Evolutionary conservation across 2,888 invertebrate species (phyloP), one percentile per base, ranked within the genome.

Genomic region (Cerceris ruficornis): DNA sequence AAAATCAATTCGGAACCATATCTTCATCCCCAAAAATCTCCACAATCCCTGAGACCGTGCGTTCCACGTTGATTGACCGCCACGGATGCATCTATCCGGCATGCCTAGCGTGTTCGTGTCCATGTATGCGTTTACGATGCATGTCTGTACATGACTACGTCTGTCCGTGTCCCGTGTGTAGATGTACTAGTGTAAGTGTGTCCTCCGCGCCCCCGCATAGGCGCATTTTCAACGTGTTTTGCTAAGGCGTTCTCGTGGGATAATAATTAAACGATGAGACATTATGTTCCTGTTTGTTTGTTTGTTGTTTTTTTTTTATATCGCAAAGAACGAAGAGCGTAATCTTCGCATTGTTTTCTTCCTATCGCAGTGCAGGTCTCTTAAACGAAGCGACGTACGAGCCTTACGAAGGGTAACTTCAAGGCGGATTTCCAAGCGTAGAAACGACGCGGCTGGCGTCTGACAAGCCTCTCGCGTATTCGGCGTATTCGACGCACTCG

Each of bases 201-300:
- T 54, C 15, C 59, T 79, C 15, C 42, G 52, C 41, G 54, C 70
- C 62, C 74, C 66, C 54, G 17, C 67, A 57, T 64, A 61, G 71
- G 61, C 55, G 68, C 75, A 69, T 68, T 70, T 61, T 71, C 72
- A 81, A 80, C 78, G 79, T 79, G 80, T 86, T 81, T 86, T 83
- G 85, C 88, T 87, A 89, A 89, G 88, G 88, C 89, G 86, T 85
- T 83, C 82, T 83, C 75, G 76, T 78, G 80, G 82, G 28, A 28
- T 28, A 79, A 82, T 79, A 82, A 73, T 82, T 79, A 85, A 76
- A 71, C 69, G 79, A 77, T 70, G 77, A 78, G 75, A 69, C 73
- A 28, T 28, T 28, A 28, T 28, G 28, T 28, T 28, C 28, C 28
- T 28, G 28, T 28, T 28, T 28, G 28, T 28, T 28, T 28, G 28